Evolutionary conservation across 2,888 invertebrate genomes (phyloP).

Genomic region (Neuroscelio doddi): DNA sequence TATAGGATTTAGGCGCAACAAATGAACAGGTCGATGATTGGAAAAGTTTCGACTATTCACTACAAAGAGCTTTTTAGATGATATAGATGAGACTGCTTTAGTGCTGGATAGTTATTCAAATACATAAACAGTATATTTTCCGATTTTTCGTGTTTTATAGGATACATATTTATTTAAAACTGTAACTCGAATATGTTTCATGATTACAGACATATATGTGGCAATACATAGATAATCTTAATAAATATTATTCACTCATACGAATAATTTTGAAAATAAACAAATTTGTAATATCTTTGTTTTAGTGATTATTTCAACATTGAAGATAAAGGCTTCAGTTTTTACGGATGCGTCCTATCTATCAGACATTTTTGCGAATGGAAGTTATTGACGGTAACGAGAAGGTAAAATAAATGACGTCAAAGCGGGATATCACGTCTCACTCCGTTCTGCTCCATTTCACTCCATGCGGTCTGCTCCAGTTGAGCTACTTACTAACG

Average conservation of each 20-base stretch:
- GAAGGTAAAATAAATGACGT: slow-evolving; percentile 55
- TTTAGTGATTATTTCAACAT: too few species aligned
- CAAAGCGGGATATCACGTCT: slow-evolving; percentile 45
- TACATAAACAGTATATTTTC: too few species aligned
- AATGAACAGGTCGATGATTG: slow-evolving; percentile 38
- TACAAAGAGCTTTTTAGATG: slow-evolving; percentile 5
- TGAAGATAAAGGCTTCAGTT: background rate
- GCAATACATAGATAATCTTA: too few species aligned
- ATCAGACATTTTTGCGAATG: slow-evolving; percentile 16
- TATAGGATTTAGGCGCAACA: slow-evolving; percentile 27
- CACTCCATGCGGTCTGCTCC: slow-evolving; percentile 49
- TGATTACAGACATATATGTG: too few species aligned
- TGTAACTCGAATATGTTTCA: too few species aligned
- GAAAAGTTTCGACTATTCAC: slow-evolving; percentile 27
- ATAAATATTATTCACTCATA: too few species aligned
- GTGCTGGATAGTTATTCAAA: too few species aligned
- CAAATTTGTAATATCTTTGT: too few species aligned
- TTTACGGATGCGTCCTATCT: slow-evolving; percentile 16
- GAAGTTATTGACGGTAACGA: slow-evolving; percentile 53
- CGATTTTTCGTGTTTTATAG: too few species aligned
- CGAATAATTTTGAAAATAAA: too few species aligned
- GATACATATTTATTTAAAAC: too few species aligned
- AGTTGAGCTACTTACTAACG: slow-evolving; percentile 49
- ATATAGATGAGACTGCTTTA: slow-evolving; percentile 7
- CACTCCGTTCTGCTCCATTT: slow-evolving; percentile 43